Percentiles rank a stretch among this genome's conserved stretches.
These are phyloP conservation scores for Poecile montanus DNA, from an alignment of 2,797 vertebrate species.

Conservation along the genomic window DNA sequence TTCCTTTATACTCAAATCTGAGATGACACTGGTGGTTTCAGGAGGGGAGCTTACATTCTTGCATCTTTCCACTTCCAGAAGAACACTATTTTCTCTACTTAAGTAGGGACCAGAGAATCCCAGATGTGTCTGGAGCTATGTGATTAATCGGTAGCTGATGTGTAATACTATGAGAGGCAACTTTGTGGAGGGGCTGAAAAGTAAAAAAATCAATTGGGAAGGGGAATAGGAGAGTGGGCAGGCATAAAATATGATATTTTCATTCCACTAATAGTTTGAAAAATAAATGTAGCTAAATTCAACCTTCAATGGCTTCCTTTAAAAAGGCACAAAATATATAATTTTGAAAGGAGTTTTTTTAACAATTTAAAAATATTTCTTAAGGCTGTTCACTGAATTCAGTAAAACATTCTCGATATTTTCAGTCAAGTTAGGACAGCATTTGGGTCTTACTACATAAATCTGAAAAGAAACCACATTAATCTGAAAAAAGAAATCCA, in stretches of 20 bases:
- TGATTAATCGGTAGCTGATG: not conserved
- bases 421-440: not conserved
- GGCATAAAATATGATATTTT: not conserved
- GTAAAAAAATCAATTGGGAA: not conserved
- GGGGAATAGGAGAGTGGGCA: not conserved
- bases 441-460: not conserved
- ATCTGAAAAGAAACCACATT: not conserved
- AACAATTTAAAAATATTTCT: not conserved
- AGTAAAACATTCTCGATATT: not conserved
- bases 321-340: not conserved
- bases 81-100: not conserved
- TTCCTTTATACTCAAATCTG: not conserved
- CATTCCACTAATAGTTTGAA: not conserved
- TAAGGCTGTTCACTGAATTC: not conserved
- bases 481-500: not conserved
- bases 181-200: not conserved
- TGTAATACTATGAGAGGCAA: not conserved
- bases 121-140: not conserved
- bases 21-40: not conserved
- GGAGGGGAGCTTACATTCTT: not conserved
- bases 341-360: not conserved
- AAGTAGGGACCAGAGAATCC: not conserved
- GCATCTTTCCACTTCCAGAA: not conserved
- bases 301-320: not conserved
- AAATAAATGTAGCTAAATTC: not conserved